Conservation (phyloP, 2,113 vertebrate species). For the Megaceryle torquata region DNA sequence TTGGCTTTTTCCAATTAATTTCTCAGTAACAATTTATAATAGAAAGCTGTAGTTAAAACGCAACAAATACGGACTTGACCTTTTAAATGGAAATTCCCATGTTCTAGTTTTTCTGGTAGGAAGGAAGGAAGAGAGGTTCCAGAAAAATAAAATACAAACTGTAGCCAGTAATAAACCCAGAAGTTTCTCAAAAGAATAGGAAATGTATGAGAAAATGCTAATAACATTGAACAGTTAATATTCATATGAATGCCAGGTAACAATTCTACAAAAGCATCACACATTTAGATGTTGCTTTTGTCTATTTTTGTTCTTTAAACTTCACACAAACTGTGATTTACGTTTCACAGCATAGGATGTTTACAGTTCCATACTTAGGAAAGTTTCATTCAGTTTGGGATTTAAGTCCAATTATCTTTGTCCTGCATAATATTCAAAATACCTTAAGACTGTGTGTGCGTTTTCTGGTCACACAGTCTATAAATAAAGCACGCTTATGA, state of each 20-base stretch:
- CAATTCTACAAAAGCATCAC: background rate
- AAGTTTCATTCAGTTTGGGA: background rate
- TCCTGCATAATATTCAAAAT: background rate
- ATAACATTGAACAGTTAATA: background rate
- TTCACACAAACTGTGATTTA: background rate
- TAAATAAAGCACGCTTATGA: background rate
- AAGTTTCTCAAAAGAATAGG: background rate
- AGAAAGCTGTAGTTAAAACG: conserved; percentile 27
- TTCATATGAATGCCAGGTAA: background rate
- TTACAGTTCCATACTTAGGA: background rate
- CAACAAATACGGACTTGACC: conserved; percentile 33
- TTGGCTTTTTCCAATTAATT: conserved; percentile 46
- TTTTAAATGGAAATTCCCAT: conserved; percentile 34
- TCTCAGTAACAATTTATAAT: conserved; percentile 17
- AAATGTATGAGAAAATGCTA: background rate
- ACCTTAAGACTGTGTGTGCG: background rate
- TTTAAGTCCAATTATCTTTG: background rate
- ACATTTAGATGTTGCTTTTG: background rate
- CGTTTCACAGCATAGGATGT: background rate
- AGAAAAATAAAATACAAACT: background rate
- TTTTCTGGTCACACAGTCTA: background rate
- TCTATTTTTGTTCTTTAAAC: background rate
- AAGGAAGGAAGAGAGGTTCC: background rate
- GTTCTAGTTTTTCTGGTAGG: background rate
- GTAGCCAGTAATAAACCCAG: background rate